Percentiles rank a stretch among this genome's conserved stretches.
phyloP scores from a whole-genome alignment of 2,888 invertebrate species.

The Coenonympha glycerion region DNA sequence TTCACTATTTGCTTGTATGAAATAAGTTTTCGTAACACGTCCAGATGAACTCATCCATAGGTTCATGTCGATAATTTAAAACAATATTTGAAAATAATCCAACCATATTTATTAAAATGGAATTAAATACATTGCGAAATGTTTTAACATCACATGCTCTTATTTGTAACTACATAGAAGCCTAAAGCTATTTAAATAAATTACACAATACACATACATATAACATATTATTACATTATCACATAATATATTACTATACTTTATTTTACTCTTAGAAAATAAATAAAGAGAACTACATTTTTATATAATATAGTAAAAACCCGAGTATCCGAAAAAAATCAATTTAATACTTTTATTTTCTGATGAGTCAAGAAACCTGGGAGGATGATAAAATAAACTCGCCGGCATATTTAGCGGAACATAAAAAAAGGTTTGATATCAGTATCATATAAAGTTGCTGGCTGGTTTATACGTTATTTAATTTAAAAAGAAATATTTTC shows the following conservation, averaged over 20 bases:
- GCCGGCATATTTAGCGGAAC: too few species aligned
- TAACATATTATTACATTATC: constrained; percentile 11
- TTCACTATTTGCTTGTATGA: too few species aligned
- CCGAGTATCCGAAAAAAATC: neutral
- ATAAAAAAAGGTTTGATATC: too few species aligned
- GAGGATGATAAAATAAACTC: too few species aligned
- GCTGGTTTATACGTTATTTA: too few species aligned
- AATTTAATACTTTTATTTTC: too few species aligned
- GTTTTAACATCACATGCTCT: constrained; percentile 40
- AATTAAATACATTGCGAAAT: constrained; percentile 55
- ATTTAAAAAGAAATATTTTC: too few species aligned
- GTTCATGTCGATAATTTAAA: constrained; percentile 12
- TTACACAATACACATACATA: constrained; percentile 44
- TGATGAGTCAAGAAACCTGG: too few species aligned
- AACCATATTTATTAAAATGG: constrained; percentile 55
- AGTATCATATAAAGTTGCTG: too few species aligned
- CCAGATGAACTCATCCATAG: too few species aligned
- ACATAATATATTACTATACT: constrained; percentile 4
- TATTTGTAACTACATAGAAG: constrained; percentile 50
- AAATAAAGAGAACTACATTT: constrained; percentile 40
- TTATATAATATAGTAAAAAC: constrained; percentile 24
- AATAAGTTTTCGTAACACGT: too few species aligned
- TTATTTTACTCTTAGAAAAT: constrained; percentile 35
- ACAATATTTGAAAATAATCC: constrained; percentile 33
- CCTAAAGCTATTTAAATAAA: constrained; percentile 54